Conservation (phyloP, 1,140 invertebrate genomes). For the Calephelis virginiensis region DNA sequence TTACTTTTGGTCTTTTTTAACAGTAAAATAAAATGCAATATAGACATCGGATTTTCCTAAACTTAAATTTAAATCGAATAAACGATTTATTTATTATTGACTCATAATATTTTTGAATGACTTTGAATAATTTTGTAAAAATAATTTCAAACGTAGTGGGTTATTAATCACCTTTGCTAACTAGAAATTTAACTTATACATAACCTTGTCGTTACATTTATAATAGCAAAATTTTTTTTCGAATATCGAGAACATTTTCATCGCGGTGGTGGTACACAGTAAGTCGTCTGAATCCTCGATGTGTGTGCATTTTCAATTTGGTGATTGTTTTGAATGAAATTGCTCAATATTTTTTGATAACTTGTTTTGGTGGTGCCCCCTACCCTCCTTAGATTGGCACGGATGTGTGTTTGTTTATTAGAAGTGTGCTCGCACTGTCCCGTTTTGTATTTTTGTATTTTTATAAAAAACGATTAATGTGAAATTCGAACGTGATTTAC, state of each 20-base stretch:
- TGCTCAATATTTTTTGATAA: slow-evolving; percentile 66
- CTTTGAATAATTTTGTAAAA: too few relatives aligned
- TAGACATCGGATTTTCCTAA: too few relatives aligned
- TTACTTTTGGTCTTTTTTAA: background rate
- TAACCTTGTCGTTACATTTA: too few relatives aligned
- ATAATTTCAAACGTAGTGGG: too few relatives aligned
- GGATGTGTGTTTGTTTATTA: slow-evolving; percentile 47
- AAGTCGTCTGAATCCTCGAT: slow-evolving; percentile 22
- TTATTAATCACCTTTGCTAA: too few relatives aligned
- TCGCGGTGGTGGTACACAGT: background rate
- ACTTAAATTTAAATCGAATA: too few relatives aligned
- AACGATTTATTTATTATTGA: too few relatives aligned
- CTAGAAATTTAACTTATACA: too few relatives aligned
- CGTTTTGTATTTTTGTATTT: slow-evolving; percentile 78
- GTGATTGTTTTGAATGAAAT: slow-evolving; percentile 52
- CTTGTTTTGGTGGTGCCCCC: slow-evolving; percentile 50
- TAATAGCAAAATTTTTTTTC: too few relatives aligned
- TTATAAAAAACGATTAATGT: slow-evolving; percentile 70
- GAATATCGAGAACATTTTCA: background rate
- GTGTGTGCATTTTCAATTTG: slow-evolving; percentile 50
- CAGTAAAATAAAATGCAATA: background rate
- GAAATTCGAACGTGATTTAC: slow-evolving; percentile 70
- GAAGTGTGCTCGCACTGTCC: slow-evolving; percentile 68
- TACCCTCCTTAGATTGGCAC: slow-evolving; percentile 46
- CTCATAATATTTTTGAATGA: too few relatives aligned